Evolutionary conservation across 2,888 invertebrate species (phyloP).

Genomic region (Metacarcinus magister): DNA sequence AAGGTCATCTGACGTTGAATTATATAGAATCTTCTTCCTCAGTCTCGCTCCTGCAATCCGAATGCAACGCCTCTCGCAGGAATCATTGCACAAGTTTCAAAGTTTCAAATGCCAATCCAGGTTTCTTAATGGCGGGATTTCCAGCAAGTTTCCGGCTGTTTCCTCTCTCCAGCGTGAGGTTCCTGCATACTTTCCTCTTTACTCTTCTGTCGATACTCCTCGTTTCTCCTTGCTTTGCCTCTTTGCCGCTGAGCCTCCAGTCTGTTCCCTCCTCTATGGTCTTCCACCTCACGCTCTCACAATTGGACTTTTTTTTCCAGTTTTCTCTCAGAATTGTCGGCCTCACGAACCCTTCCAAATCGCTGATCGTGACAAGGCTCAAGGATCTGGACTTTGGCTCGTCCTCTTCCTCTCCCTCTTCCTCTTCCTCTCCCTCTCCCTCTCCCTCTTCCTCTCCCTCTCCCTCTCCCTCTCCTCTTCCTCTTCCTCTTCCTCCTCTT

Average conservation of each 20-base stretch:
- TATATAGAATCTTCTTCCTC: not conserved
- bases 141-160: constrained; percentile 17
- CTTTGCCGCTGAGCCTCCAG: not conserved
- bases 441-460: not conserved
- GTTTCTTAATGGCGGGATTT: not conserved
- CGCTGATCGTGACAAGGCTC: constrained; percentile 28
- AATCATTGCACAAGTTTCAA: not conserved
- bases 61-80: not conserved
- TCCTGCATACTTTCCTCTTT: constrained; percentile 26
- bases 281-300: constrained; percentile 15
- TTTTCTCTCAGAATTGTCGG: not conserved
- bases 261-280: not conserved
- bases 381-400: not conserved
- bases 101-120: constrained; percentile 14
- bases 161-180: not conserved
- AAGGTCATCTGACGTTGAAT: constrained; percentile 11
- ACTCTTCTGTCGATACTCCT: constrained; percentile 16
- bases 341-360: not conserved
- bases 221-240: not conserved
- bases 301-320: not conserved
- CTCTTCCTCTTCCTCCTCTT: not conserved
- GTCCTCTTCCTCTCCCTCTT: not conserved
- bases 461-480: not conserved
- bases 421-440: not conserved
- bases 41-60: not conserved